Conservation (phyloP, 2,888 invertebrate species). For the Crematogaster levior region DNA sequence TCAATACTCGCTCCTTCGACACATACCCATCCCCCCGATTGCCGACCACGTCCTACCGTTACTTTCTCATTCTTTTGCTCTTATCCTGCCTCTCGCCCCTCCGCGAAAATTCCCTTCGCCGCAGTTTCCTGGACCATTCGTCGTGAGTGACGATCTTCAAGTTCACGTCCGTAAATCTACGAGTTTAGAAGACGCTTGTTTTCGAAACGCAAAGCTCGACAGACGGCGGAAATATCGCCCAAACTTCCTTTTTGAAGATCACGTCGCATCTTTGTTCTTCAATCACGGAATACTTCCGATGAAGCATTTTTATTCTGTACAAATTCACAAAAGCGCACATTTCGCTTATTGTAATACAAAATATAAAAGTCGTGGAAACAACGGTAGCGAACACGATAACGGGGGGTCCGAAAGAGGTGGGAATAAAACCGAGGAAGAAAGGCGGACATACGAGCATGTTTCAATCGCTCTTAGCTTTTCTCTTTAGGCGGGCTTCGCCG, state of each 20-base stretch:
- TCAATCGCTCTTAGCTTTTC: conserved; percentile 80
- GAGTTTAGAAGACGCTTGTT: neutral
- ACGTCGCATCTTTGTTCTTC: neutral
- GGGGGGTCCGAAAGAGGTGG: neutral
- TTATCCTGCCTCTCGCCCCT: conserved; percentile 11
- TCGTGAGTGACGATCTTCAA: conserved; percentile 30
- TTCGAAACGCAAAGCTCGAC: neutral
- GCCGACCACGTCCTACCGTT: conserved; percentile 60
- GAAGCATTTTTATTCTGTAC: conserved; percentile 12
- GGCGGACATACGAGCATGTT: conserved; percentile 75
- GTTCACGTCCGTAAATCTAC: conserved; percentile 15
- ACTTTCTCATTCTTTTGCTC: conserved; percentile 69
- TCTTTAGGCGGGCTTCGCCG: conserved; percentile 77
- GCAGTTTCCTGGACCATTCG: conserved; percentile 6
- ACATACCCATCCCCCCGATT: conserved; percentile 60
- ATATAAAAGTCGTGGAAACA: conserved; percentile 52
- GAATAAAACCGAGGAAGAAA: conserved; percentile 44
- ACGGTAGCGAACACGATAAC: conserved; percentile 17
- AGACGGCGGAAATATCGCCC: neutral
- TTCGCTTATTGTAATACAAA: conserved; percentile 35
- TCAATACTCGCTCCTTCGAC: conserved; percentile 69
- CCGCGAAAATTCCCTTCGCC: neutral
- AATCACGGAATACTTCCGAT: neutral
- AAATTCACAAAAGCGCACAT: neutral
- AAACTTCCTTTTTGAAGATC: neutral